These are phyloP conservation scores for Formicarius rufipectus DNA, from an alignment of 2,113 vertebrate genomes.

Conservation along the genomic window DNA sequence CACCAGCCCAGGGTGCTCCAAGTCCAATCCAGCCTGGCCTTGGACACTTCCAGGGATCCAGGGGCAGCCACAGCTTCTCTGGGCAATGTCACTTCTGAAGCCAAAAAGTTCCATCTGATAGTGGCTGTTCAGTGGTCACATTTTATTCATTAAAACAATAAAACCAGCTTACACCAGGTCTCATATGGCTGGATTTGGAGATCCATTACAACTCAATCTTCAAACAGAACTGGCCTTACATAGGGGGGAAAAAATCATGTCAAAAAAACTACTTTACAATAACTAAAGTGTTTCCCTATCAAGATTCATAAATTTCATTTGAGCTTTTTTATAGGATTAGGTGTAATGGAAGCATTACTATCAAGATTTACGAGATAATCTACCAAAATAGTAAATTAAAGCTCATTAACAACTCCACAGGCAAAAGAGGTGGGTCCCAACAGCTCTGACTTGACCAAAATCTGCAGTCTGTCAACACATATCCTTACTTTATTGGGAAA, in stretches of 20 bases:
- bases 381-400: neutral
- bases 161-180: neutral
- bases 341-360: neutral
- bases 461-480: neutral
- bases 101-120: neutral
- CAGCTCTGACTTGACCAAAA: neutral
- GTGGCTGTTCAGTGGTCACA: neutral
- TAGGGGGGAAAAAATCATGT: too few relatives aligned
- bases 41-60: neutral
- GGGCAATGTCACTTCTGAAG: neutral
- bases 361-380: neutral
- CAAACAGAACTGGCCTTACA: neutral
- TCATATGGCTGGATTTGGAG: neutral
- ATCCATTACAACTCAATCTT: neutral
- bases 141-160: neutral
- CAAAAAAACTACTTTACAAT: neutral
- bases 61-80: neutral
- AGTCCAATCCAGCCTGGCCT: rapidly evolving
- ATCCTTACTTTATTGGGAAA: neutral
- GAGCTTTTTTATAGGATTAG: neutral
- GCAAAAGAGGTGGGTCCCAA: neutral
- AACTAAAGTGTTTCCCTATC: neutral
- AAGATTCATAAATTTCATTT: neutral
- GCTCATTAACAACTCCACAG: neutral
- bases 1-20: rapidly evolving